Conservation (phyloP, 2,113 vertebrate species). For the Australoheros scitulus region DNA sequence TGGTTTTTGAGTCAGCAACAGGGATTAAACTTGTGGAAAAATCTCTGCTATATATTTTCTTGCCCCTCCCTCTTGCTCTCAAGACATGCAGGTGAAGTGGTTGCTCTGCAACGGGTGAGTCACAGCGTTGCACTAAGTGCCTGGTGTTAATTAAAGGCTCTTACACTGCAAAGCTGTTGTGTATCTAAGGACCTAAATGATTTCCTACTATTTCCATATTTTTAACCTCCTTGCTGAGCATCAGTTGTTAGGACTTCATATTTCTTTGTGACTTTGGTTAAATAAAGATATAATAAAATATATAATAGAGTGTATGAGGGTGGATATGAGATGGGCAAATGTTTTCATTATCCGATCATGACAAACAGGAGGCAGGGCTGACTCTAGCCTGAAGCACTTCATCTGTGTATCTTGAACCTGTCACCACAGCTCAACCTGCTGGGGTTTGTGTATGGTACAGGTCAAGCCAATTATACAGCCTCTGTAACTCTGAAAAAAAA, state of each 20-base stretch:
- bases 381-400: background rate
- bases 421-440: slow-evolving; percentile 23
- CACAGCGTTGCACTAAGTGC: slow-evolving; percentile 49
- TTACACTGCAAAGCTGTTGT: slow-evolving; percentile 24
- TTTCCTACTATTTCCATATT: background rate
- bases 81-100: slow-evolving; percentile 64
- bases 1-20: background rate
- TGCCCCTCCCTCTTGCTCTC: slow-evolving; percentile 1
- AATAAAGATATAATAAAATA: too few relatives aligned
- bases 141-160: slow-evolving; percentile 65
- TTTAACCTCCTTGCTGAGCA: background rate
- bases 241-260: background rate
- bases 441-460: background rate
- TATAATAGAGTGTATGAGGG: background rate
- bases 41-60: background rate
- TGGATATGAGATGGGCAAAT: background rate
- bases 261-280: background rate
- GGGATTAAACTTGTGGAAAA: background rate
- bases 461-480: background rate
- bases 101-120: slow-evolving; percentile 73
- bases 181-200: background rate
- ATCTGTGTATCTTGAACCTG: background rate
- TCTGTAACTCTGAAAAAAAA: background rate
- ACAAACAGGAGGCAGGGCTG: background rate
- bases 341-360: background rate